Evolutionary conservation across 2,888 invertebrate genomes (phyloP), one percentile per base, ranked within the genome.

Genomic region (Rhogogaster chlorosoma): DNA sequence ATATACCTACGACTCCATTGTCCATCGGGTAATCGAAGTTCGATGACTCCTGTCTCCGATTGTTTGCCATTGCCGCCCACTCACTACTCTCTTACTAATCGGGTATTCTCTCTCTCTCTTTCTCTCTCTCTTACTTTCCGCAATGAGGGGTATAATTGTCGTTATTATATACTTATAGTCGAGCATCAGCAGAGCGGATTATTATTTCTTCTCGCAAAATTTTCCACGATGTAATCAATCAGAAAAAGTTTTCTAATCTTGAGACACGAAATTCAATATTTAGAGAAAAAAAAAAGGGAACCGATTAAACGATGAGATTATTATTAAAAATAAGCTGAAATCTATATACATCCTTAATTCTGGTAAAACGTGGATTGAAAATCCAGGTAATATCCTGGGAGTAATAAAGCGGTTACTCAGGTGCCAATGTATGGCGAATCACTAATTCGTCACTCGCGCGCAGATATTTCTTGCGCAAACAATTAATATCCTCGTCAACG

Each of bases 41-140:
- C 73, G 73, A 73, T 73, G 73, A 73, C 75, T 77, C 73, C 42
- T 73, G 73, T 73, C n/a, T 70, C 70, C 0, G 32, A 70, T n/a
- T 36, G 70, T 70, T 70, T 70, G 9, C 36, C 9, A n/a, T 38
- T 36, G 9, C 15, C 61, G 61, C 70, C 36, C 70, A 32, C 36
- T 18, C 36, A 36, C 15, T 36, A 45, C 70, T 70, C 6, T 70
- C 2, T 7, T 36, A 38, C 32, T 29, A 45, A 32, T 67, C 53
- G 53, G 53, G 1, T 26, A 2, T 64, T 29, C 45, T 53, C 53
- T 53, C n/a, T 53, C 1, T 18, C n/a, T 53, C 53, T 53, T 1
- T 53, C 6, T 49, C 12, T 49, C 18, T 49, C n/a, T n/a, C 18
- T 49, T 53, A n/a, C 53, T 53, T n/a, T 18, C 53, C 6, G 53